Base-by-base conservation (phyloP, 2,888 invertebrate genomes). In the Dione vanillae region DNA sequence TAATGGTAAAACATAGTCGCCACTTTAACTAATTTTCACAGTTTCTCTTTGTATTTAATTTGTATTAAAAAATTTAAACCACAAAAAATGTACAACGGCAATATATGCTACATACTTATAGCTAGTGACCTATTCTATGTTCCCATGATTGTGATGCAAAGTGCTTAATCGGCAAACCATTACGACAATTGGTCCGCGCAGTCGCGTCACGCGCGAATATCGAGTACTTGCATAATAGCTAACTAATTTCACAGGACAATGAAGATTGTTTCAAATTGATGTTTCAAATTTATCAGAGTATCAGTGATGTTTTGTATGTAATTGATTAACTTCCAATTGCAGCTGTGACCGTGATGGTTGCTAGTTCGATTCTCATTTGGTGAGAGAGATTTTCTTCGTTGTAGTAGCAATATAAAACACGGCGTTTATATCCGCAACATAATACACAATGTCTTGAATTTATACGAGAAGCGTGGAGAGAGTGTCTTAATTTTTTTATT, bases 141-240 rank as follows among this genome's bases (percentile, higher is more conserved):
- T 92, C 92, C 91, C 92, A 92, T 89, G 88, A 88, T 90, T 87
- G 89, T 87, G 86, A 91, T 90, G 90, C 89, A 91, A 90, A 90
- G 87, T 85, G 84, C 82, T 84, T 89, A 90, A 91, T 91, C 86
- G 83, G 83, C 90, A 89, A 91, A 82, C 82, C 88, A 92, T 93
- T 92, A 91, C 83, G 77, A 87, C 79, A 90, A 92, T 92, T 90
- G 92, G 87, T 82, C 87, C 82, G 86, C 83, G 82, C 82, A 82
- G 78, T 83, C 86, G 82, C 81, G 83, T 89, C 92, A 92, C 82
- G 82, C 80, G 85, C 89, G 91, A 90, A 89, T 90, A 89, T 88
- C 86, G 90, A 91, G 78, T 84, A 86, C 84, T 90, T 89, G 82
- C 77, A 84, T 85, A 91, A 91, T 83, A 80, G 59, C 45, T 27